Percentiles rank a stretch among this genome's conserved stretches.
These are phyloP conservation scores for Palythoa grandiflora DNA, from an alignment of 92 coral and sea anemone species.

Conservation along the genomic window DNA sequence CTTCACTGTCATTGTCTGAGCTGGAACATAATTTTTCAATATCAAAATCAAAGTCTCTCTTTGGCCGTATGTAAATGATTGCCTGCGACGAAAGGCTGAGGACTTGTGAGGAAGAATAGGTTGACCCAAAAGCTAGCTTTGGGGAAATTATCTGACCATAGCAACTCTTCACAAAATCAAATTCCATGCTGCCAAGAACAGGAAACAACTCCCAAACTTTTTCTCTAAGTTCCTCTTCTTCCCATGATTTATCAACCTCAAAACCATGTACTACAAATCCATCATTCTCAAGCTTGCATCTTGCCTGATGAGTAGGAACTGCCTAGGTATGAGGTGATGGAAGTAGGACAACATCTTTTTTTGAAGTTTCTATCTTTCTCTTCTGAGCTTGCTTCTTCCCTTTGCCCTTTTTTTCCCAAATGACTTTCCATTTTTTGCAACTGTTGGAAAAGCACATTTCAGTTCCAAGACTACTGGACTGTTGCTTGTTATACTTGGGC, in stretches of 20 bases:
- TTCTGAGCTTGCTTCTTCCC: constrained; percentile 64
- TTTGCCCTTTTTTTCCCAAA: constrained; percentile 49
- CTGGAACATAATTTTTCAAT: background rate
- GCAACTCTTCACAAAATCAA: constrained; percentile 67
- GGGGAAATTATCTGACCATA: constrained; percentile 67
- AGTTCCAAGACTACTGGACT: constrained; percentile 40
- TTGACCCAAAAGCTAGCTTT: constrained; percentile 60
- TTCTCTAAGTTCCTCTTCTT: constrained; percentile 51
- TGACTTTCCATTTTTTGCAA: constrained; percentile 40
- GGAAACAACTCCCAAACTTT: constrained; percentile 65
- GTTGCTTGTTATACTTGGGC: constrained; percentile 19
- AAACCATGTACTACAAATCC: constrained; percentile 63
- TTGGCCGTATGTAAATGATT: constrained; percentile 61
- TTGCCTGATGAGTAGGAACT: constrained; percentile 68
- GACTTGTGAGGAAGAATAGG: constrained; percentile 60
- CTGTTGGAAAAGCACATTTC: constrained; percentile 62
- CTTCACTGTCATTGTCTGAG: constrained; percentile 28
- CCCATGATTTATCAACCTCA: constrained; percentile 57
- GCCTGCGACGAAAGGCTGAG: constrained; percentile 72
- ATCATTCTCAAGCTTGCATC: constrained; percentile 57
- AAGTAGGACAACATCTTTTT: constrained; percentile 64
- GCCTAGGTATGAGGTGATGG: constrained; percentile 56
- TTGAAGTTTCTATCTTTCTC: constrained; percentile 51
- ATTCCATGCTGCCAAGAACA: constrained; percentile 38
- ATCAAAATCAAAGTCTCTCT: constrained; percentile 42